Evolutionary conservation across 2,113 vertebrate genomes (phyloP), one percentile per base, ranked within the genome.

Genomic region (Lonchura striata): DNA sequence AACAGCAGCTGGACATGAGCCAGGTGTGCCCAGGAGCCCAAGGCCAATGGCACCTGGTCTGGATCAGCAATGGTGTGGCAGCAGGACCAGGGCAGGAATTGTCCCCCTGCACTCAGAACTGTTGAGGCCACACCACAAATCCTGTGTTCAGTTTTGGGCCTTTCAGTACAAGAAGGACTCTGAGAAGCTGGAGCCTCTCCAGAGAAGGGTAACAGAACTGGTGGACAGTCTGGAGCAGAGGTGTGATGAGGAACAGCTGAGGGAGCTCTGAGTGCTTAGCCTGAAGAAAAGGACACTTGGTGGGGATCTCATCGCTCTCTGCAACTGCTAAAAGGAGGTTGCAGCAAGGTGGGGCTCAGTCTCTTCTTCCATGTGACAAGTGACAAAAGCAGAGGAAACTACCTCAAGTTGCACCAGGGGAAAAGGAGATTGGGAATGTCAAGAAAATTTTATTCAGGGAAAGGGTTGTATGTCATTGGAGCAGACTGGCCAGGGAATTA

Each of bases 261-360:
- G 33, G 17, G 47, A 52, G 17, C 14, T 78, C 63, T 3, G 7
- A 2, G 7, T 15, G 28, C n/a, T 70, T 2, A 12, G 13, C 65
- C n/a, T 54, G 49, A 4, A 25, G 49, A 25, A 54, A 71, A 54
- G 6, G 30, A 71, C 0, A 4, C 13, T 47, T 19, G 10, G 24
- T 2, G 41, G 8, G 13, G 16, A 54, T 16, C 24, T n/a, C n/a
- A 47, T 30, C 14, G 47, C 24, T 54, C 20, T 63, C n/a, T 25
- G 37, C 30, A 63, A 2, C 9, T 54, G 21, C 24, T 35, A 7
- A 53, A 71, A 35, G 24, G 41, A 41, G 30, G 16, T 4, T 87
- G 20, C 2, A 4, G 5, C 0, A 0, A 56, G 24, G 30, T 9
- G 11, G 12, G 6, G 11, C 0, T 54, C 8, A 1, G 28, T 12